These are phyloP conservation scores for Ridgeia piscesae DNA, from an alignment of 1,140 invertebrate genomes.

Conservation along the genomic window DNA sequence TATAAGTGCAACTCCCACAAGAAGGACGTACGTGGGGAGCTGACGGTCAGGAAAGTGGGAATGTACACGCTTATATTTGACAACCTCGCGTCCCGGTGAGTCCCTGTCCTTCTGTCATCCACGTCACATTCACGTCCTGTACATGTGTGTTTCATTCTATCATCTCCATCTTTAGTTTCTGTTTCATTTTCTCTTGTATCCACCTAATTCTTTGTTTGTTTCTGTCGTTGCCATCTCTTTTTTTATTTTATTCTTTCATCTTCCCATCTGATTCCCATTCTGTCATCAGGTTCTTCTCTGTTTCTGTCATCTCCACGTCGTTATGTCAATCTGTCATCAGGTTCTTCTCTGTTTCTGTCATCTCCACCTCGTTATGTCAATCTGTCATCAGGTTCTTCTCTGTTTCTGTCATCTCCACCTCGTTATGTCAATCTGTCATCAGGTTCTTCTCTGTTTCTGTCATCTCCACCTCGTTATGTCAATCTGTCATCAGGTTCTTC, in stretches of 20 bases:
- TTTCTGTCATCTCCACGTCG: not conserved
- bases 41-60: conserved; percentile 47
- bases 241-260: not conserved
- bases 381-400: not conserved
- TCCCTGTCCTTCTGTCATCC: not conserved
- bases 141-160: conserved; percentile 31
- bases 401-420: too few species aligned
- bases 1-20: conserved; percentile 54
- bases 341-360: too few species aligned
- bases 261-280: not conserved
- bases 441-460: too few species aligned
- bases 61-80: conserved; percentile 55
- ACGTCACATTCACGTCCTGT: too few species aligned
- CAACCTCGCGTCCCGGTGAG: conserved; percentile 52
- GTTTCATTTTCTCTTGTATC: not conserved
- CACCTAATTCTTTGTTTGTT: not conserved
- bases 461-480: too few species aligned
- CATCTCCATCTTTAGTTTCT: not conserved
- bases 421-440: too few species aligned
- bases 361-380: not conserved
- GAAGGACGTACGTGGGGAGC: conserved; percentile 46
- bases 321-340: too few species aligned
- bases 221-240: not conserved
- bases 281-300: not conserved
- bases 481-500: too few species aligned